Conservation (phyloP, 2,113 vertebrate species). For the Bos javanicus region DNA sequence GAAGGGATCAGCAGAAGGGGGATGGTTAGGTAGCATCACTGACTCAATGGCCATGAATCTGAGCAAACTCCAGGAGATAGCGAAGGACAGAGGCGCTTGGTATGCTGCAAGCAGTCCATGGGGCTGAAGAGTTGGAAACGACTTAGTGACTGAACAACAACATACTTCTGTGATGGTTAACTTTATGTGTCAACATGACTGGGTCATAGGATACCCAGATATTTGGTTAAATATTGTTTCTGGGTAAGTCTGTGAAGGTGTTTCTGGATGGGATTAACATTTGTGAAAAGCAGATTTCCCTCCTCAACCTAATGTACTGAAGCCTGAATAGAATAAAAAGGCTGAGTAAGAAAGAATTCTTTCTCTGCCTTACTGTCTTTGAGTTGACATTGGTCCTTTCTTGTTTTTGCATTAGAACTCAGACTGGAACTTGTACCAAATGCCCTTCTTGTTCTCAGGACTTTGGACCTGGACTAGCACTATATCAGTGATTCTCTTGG, state of each 20-base stretch:
- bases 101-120: background rate
- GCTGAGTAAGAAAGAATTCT: background rate
- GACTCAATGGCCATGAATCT: background rate
- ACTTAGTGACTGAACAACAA: background rate
- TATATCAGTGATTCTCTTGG: background rate
- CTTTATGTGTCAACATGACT: background rate
- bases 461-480: background rate
- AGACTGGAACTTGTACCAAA: background rate
- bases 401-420: background rate
- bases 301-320: background rate
- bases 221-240: background rate
- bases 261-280: conserved; percentile 13
- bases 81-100: background rate
- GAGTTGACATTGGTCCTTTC: background rate
- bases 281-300: background rate
- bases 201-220: background rate
- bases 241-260: background rate
- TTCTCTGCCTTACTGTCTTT: background rate
- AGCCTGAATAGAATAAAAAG: background rate
- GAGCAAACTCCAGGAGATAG: background rate
- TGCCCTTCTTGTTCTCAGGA: background rate
- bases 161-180: background rate
- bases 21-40: background rate
- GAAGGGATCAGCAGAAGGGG: background rate
- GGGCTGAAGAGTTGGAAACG: background rate